phyloP scores from a whole-genome alignment of 2,888 invertebrate species.

The Hemithea aestivaria region DNA sequence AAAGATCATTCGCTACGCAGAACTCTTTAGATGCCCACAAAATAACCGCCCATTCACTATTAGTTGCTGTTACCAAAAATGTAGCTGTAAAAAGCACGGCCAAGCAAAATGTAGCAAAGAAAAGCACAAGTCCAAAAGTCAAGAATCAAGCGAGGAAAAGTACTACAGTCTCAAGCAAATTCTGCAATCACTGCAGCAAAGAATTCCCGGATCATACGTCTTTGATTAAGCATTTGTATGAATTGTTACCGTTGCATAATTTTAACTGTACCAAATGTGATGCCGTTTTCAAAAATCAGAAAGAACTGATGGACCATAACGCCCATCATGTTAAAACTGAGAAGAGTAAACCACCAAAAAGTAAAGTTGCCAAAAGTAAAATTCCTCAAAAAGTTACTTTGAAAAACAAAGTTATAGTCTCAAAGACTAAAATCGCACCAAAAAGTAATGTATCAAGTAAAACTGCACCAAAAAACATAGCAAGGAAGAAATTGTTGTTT shows the following conservation, averaged over 20 bases:
- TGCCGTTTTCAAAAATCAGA: slow-evolving; percentile 9
- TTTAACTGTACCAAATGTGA: slow-evolving; percentile 24
- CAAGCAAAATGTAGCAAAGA: slow-evolving; percentile 6
- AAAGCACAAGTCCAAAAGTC: not conserved
- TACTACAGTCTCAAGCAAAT: slow-evolving; percentile 12
- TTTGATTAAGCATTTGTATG: slow-evolving; percentile 46
- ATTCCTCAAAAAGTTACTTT: not conserved
- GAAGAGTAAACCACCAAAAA: slow-evolving; percentile 4
- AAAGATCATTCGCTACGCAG: slow-evolving; percentile 43
- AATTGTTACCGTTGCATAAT: slow-evolving; percentile 34
- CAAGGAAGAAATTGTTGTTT: slow-evolving; percentile 1
- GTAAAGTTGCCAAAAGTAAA: slow-evolving; percentile 14
- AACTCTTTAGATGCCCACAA: slow-evolving; percentile 49
- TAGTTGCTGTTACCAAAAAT: slow-evolving; percentile 34
- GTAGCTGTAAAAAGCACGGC: slow-evolving; percentile 28
- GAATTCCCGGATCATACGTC: slow-evolving; percentile 36
- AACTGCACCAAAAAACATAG: no score
- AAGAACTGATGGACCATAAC: slow-evolving; percentile 15
- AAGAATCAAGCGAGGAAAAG: slow-evolving; percentile 16
- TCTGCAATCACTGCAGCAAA: slow-evolving; percentile 46
- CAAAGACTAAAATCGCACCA: slow-evolving; percentile 1
- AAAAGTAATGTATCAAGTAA: not conserved
- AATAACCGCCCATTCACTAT: slow-evolving; percentile 44
- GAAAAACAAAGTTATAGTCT: not conserved
- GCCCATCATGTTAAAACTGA: slow-evolving; percentile 17